Conservation (phyloP, 1,140 invertebrate species). For the Drosophila persimilis region DNA sequence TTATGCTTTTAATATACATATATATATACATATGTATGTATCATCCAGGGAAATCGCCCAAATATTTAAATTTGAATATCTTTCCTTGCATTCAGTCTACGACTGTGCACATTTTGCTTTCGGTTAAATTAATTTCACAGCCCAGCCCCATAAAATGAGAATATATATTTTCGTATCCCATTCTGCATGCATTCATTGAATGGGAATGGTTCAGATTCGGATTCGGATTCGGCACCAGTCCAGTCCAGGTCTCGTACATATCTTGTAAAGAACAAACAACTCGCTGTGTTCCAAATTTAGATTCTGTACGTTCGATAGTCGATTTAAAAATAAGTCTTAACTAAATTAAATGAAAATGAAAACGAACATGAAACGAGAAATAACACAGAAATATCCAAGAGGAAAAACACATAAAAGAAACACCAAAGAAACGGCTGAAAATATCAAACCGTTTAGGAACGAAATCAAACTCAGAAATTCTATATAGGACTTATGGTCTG, state of each 20-base stretch:
- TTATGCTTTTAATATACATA: too few species aligned
- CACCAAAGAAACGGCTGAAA: conserved; percentile 18
- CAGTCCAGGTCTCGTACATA: conserved; percentile 37
- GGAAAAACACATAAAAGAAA: conserved; percentile 18
- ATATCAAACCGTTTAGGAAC: conserved; percentile 54
- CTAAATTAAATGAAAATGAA: conserved; percentile 56
- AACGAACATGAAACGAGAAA: conserved; percentile 18
- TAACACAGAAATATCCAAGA: conserved; percentile 46
- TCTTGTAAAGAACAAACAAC: conserved; percentile 68
- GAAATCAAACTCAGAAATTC: conserved; percentile 34
- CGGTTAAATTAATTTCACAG: too few species aligned
- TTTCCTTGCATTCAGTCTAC: too few species aligned
- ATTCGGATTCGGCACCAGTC: too few species aligned
- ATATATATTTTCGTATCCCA: too few species aligned
- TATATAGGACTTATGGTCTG: conserved; percentile 15
- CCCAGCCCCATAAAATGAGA: too few species aligned
- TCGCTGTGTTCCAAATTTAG: conserved; percentile 59
- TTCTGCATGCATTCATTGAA: conserved; percentile 18
- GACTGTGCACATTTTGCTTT: too few species aligned
- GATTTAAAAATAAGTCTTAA: conserved; percentile 66
- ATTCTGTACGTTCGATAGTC: conserved; percentile 50
- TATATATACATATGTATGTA: too few species aligned
- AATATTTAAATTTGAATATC: too few species aligned
- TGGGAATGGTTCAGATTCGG: conserved; percentile 1
- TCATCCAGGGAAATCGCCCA: too few species aligned